Conservation (phyloP, 2,888 invertebrate species). For the Coremacera marginata region DNA sequence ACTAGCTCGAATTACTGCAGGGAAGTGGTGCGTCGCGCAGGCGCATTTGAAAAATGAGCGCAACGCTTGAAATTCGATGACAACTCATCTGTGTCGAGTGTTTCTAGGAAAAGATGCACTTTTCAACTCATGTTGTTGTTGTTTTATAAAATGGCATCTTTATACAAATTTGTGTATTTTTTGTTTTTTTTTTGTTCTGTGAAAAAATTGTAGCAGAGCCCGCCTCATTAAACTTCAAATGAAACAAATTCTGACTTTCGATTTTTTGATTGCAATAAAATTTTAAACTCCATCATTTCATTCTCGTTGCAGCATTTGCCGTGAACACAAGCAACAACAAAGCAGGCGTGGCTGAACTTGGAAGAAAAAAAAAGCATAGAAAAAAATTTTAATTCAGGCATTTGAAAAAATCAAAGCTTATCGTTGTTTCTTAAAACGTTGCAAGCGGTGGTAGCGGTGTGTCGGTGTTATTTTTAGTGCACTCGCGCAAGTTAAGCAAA, state of each 20-base stretch:
- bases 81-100: constrained; percentile 16
- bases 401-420: neutral
- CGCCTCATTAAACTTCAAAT: constrained; percentile 32
- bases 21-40: neutral
- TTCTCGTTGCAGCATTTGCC: constrained; percentile 67
- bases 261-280: constrained; percentile 43
- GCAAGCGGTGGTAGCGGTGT: neutral
- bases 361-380: constrained; percentile 5
- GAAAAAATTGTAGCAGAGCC: constrained; percentile 6
- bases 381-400: neutral
- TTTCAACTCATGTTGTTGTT: neutral
- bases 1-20: constrained; percentile 26
- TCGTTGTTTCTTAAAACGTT: neutral
- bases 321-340: constrained; percentile 51
- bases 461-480: neutral
- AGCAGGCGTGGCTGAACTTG: constrained; percentile 13
- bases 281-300: constrained; percentile 45
- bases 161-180: neutral
- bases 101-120: constrained; percentile 39
- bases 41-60: constrained; percentile 10
- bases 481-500: constrained; percentile 36
- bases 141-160: neutral
- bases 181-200: constrained; percentile 16
- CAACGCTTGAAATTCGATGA: constrained; percentile 27
- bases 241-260: constrained; percentile 23